Evolutionary conservation across 2,797 vertebrate genomes (phyloP).

Genomic region (Gambusia yucatana): DNA sequence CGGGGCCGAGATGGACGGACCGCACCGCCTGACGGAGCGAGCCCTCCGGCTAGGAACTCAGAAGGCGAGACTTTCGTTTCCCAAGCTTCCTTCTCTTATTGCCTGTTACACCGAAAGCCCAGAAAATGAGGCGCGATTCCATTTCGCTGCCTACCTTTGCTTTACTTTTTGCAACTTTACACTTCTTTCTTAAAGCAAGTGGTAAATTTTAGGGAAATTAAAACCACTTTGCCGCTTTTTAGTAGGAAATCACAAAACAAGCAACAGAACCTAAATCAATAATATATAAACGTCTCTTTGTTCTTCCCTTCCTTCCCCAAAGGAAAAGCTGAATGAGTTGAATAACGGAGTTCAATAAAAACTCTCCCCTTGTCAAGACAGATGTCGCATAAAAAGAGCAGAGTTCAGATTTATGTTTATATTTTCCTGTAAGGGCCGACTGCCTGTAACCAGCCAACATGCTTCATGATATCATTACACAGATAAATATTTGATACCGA

Average conservation of each 20-base stretch:
- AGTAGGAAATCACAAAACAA: not conserved
- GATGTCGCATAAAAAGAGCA: not conserved
- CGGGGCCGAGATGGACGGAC: constrained; percentile 70
- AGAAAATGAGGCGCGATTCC: constrained; percentile 9
- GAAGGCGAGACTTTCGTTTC: constrained; percentile 64
- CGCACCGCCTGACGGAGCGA: constrained; percentile 57
- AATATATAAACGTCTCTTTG: not conserved
- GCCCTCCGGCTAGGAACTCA: constrained; percentile 66
- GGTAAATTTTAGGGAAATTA: not conserved
- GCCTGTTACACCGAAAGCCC: constrained; percentile 41
- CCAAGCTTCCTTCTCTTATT: constrained; percentile 29
- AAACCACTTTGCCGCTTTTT: not conserved
- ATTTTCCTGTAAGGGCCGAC: constrained; percentile 2
- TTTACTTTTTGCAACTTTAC: not conserved
- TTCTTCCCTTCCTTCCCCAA: not conserved
- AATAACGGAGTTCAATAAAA: not conserved
- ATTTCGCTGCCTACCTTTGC: constrained; percentile 7
- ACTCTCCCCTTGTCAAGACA: not conserved
- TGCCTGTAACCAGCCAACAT: constrained; percentile 14
- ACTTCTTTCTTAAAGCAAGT: not conserved
- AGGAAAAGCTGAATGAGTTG: not conserved
- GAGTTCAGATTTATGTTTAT: not conserved
- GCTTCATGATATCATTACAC: not conserved
- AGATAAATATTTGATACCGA: too few relatives aligned
- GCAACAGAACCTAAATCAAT: not conserved